These are phyloP conservation scores for Desmodus rotundus DNA, from an alignment of 2,113 vertebrate genomes.

Conservation along the genomic window DNA sequence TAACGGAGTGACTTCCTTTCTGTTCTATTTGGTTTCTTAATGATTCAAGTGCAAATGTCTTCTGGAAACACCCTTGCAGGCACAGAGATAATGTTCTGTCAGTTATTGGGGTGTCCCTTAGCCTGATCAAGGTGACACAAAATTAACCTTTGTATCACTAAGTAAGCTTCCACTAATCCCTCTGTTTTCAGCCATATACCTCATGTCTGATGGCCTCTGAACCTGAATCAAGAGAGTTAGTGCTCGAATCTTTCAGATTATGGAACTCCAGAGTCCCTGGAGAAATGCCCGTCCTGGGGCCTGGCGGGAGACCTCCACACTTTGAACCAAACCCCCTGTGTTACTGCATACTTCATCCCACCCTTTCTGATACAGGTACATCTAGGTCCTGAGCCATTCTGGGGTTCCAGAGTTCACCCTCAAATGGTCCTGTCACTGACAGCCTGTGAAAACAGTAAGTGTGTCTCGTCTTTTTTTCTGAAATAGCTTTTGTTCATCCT, in stretches of 20 bases:
- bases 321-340: not conserved
- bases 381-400: not conserved
- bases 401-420: not conserved
- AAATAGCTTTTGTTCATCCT: not conserved
- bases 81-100: not conserved
- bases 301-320: not conserved
- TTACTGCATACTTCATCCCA: not conserved
- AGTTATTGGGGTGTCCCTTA: not conserved
- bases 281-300: not conserved
- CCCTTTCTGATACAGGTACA: not conserved
- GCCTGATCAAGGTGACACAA: not conserved
- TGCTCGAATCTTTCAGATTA: not conserved
- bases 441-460: not conserved
- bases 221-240: not conserved
- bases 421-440: not conserved
- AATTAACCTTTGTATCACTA: too few species aligned
- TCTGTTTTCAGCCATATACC: not conserved
- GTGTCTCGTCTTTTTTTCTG: not conserved
- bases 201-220: not conserved
- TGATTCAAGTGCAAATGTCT: not conserved
- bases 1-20: not conserved
- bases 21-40: not conserved
- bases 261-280: not conserved
- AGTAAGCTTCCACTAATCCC: not conserved
- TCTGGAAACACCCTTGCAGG: not conserved